A percentile compares a stretch with the other conserved stretches of the same genome.
These are phyloP conservation scores for Leucoraja erinaceus DNA, from an alignment of 2,113 vertebrate genomes.

Conservation along the genomic window DNA sequence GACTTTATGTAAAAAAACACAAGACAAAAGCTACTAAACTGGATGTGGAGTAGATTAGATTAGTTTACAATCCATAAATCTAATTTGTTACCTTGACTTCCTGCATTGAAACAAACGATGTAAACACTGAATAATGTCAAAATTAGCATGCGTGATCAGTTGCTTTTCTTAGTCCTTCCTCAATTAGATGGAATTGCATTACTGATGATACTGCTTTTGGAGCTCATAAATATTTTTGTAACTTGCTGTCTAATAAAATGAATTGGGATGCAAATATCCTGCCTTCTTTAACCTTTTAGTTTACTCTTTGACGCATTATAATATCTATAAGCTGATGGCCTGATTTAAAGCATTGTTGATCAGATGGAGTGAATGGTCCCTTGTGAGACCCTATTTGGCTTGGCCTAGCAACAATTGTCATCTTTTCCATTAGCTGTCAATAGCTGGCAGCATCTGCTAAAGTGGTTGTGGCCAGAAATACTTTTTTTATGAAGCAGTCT, in stretches of 20 bases:
- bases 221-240: slow-evolving; percentile 75
- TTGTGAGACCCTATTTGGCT: slow-evolving; percentile 42
- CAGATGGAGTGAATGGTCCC: slow-evolving; percentile 41
- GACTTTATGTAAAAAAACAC: slow-evolving; percentile 35
- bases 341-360: slow-evolving; percentile 42
- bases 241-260: slow-evolving; percentile 56
- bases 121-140: slow-evolving; percentile 55
- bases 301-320: slow-evolving; percentile 46
- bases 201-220: slow-evolving; percentile 63
- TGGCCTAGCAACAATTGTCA: slow-evolving; percentile 39
- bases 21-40: slow-evolving; percentile 54
- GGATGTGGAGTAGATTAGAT: slow-evolving; percentile 67
- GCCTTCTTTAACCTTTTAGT: slow-evolving; percentile 52
- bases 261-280: slow-evolving; percentile 51
- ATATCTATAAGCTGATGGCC: slow-evolving; percentile 42
- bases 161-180: slow-evolving; percentile 65
- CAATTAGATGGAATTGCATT: slow-evolving; percentile 86
- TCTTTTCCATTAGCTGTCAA: slow-evolving; percentile 49
- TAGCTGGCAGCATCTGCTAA: slow-evolving; percentile 51
- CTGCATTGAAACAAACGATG: slow-evolving; percentile 71
- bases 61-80: slow-evolving; percentile 75
- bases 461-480: neutral
- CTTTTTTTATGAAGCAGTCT: slow-evolving; percentile 15
- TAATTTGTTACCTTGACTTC: slow-evolving; percentile 75
- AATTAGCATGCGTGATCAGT: slow-evolving; percentile 59